phyloP scores from a whole-genome alignment of 1,140 invertebrate genomes.

The Caenorhabditis brenneri region DNA sequence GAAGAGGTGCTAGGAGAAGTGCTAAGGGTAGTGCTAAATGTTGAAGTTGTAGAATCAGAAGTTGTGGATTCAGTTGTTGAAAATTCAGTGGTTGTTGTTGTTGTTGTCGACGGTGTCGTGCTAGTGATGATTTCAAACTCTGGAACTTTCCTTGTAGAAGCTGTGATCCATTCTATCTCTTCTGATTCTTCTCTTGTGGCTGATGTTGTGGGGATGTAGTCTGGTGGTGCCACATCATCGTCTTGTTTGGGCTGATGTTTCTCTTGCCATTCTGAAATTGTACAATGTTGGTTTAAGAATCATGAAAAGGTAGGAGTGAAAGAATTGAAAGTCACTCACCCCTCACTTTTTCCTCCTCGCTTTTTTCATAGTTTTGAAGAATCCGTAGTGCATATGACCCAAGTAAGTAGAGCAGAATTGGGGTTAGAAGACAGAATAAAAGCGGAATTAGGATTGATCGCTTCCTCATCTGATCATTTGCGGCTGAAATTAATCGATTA shows the following conservation, averaged over 20 bases:
- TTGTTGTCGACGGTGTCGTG: not conserved
- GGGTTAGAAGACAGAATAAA: not conserved
- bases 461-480: slow-evolving; percentile 41
- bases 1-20: not conserved
- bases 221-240: not conserved
- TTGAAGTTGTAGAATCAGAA: not conserved
- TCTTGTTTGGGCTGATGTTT: slow-evolving; percentile 2
- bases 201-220: not conserved
- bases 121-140: too few species aligned
- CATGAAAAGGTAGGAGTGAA: too few species aligned
- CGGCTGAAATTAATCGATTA: not conserved
- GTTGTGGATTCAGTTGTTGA: not conserved
- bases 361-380: slow-evolving; percentile 3
- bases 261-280: slow-evolving; percentile 1
- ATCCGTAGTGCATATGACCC: not conserved
- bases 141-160: not conserved
- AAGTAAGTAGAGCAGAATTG: slow-evolving; percentile 3
- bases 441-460: not conserved
- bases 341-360: slow-evolving; percentile 22
- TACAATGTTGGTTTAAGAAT: not conserved
- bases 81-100: not conserved
- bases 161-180: slow-evolving; percentile 20
- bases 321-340: not conserved
- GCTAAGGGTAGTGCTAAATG: not conserved
- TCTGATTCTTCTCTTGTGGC: not conserved